A percentile compares a stretch with the other conserved stretches of the same genome.
phyloP scores from a whole-genome alignment of 2,888 invertebrate species.

The Eulithis testata region DNA sequence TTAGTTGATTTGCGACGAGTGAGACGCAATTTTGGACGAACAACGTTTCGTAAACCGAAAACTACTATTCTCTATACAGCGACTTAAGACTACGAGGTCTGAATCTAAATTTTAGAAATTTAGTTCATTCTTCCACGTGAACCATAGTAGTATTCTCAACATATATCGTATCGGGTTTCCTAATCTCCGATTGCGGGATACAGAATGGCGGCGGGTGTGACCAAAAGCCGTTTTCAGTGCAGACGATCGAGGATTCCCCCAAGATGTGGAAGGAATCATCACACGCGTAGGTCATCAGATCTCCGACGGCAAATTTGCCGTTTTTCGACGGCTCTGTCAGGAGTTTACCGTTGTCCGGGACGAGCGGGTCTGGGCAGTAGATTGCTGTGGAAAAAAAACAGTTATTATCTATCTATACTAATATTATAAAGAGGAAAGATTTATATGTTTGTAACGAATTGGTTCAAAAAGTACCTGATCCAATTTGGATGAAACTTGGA shows the following conservation, averaged over 20 bases:
- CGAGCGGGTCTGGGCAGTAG: slow-evolving; percentile 90
- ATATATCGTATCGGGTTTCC: slow-evolving; percentile 69
- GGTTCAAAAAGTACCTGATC: too few relatives aligned
- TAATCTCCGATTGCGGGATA: slow-evolving; percentile 68
- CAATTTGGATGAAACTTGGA: too few relatives aligned
- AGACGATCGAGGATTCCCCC: slow-evolving; percentile 93
- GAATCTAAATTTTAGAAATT: background rate
- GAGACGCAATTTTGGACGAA: too few relatives aligned
- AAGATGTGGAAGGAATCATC: slow-evolving; percentile 64
- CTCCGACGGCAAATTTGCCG: slow-evolving; percentile 90
- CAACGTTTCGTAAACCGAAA: too few relatives aligned
- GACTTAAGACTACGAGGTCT: too few relatives aligned
- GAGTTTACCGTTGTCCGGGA: slow-evolving; percentile 88
- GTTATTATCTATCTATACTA: too few relatives aligned
- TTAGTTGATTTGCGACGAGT: too few relatives aligned
- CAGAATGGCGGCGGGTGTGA: slow-evolving; percentile 94
- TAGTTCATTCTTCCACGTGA: slow-evolving; percentile 63
- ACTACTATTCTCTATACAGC: too few relatives aligned
- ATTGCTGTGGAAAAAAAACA: slow-evolving; percentile 85
- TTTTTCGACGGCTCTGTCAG: slow-evolving; percentile 69
- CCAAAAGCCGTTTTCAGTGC: slow-evolving; percentile 95
- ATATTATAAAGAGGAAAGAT: too few relatives aligned
- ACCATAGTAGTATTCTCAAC: slow-evolving; percentile 74
- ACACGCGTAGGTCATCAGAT: slow-evolving; percentile 90
- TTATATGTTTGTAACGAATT: too few relatives aligned